Conservation (phyloP, 2,888 invertebrate species). For the Nymphalis urticae region DNA sequence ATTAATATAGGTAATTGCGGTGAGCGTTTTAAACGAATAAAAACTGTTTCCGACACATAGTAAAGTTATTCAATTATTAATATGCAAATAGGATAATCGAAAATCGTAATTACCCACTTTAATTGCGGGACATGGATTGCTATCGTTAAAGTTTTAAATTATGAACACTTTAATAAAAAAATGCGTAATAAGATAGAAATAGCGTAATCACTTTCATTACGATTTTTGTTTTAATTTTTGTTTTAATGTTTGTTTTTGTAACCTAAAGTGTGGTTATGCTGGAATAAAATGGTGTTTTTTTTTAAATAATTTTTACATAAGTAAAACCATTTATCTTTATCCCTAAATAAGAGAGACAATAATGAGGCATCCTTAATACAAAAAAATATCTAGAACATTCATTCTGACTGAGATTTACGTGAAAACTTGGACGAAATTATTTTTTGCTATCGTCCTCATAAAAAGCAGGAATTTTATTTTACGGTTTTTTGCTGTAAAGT, state of each 20-base stretch:
- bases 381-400: neutral
- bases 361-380: neutral
- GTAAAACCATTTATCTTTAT: neutral
- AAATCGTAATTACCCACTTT: slow-evolving; percentile 23
- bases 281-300: neutral
- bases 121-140: slow-evolving; percentile 22
- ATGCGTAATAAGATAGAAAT: neutral
- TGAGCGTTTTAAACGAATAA: slow-evolving; percentile 54
- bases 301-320: neutral
- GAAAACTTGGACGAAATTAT: neutral
- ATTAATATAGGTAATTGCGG: slow-evolving; percentile 61
- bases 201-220: neutral
- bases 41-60: slow-evolving; percentile 40
- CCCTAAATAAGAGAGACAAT: neutral
- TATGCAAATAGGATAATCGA: slow-evolving; percentile 24
- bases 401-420: neutral
- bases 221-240: neutral
- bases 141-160: slow-evolving; percentile 14
- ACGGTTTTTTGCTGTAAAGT: slow-evolving; percentile 3
- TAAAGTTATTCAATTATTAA: slow-evolving; percentile 26
- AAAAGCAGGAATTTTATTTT: neutral
- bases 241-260: neutral
- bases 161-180: neutral
- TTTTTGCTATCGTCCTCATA: neutral
- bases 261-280: neutral